phyloP scores from a whole-genome alignment of 1,140 invertebrate genomes.

The Drosophila sechellia region DNA sequence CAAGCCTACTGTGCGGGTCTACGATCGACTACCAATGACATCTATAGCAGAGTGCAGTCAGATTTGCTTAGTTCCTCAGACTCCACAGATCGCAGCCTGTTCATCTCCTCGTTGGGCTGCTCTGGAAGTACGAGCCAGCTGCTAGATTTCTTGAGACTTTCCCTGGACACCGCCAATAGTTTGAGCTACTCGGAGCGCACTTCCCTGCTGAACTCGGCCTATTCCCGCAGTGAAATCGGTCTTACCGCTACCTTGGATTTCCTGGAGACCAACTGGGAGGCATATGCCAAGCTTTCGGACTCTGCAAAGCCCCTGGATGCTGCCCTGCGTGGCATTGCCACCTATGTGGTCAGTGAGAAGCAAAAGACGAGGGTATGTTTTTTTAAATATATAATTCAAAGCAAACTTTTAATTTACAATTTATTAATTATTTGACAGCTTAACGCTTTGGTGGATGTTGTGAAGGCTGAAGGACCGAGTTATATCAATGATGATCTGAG shows the following conservation, averaged over 20 bases:
- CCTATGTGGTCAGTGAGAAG: conserved; percentile 63
- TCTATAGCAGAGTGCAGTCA: conserved; percentile 87
- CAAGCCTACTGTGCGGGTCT: conserved; percentile 88
- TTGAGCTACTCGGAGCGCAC: conserved; percentile 56
- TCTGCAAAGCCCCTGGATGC: conserved; percentile 43
- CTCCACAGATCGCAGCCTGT: conserved; percentile 85
- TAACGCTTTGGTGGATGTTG: conserved; percentile 30
- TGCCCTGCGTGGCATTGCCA: conserved; percentile 52
- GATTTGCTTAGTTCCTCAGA: conserved; percentile 85
- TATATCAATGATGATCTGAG: conserved; percentile 29
- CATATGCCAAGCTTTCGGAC: conserved; percentile 39
- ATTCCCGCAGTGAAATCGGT: conserved; percentile 54
- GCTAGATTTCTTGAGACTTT: conserved; percentile 45
- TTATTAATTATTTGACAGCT: conserved; percentile 23
- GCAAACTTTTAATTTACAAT: neutral
- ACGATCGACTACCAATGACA: conserved; percentile 85
- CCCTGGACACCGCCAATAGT: conserved; percentile 40
- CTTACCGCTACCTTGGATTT: conserved; percentile 58
- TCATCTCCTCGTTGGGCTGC: conserved; percentile 87
- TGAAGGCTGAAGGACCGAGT: conserved; percentile 2
- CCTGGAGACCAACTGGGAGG: conserved; percentile 59
- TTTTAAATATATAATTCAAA: neutral
- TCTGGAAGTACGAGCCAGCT: conserved; percentile 63
- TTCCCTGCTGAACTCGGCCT: conserved; percentile 46
- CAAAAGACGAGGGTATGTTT: conserved; percentile 56